phyloP scores from a whole-genome alignment of 2,797 vertebrate genomes.

The Novumbra hubbsi region DNA sequence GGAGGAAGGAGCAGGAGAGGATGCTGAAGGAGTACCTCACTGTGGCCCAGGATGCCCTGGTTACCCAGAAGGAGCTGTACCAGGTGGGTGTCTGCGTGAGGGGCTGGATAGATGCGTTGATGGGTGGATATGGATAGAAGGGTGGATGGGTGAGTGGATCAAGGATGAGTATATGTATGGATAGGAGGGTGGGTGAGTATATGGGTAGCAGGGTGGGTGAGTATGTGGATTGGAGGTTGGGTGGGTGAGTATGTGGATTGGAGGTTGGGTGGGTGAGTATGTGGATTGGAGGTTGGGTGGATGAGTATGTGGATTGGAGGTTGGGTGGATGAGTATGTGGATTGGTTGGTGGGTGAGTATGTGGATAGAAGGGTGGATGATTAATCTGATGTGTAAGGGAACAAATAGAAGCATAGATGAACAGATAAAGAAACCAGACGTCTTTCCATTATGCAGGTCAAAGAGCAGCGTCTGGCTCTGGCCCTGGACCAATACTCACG shows the following conservation, averaged over 20 bases:
- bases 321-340: too few species aligned
- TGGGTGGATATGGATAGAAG: not conserved
- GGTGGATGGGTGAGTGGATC: not conserved
- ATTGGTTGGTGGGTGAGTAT: too few species aligned
- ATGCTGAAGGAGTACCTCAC: constrained; percentile 84
- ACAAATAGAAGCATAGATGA: too few species aligned
- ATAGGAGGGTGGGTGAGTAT: not conserved
- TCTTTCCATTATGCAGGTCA: constrained; percentile 63
- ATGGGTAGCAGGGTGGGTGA: too few species aligned
- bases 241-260: too few species aligned
- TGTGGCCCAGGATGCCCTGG: constrained; percentile 79
- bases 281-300: not conserved
- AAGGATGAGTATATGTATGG: not conserved
- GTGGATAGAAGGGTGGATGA: too few species aligned
- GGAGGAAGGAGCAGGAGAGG: constrained; percentile 81
- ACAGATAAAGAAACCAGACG: not conserved
- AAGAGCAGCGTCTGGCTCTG: constrained; percentile 79
- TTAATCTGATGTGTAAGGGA: not conserved
- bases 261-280: too few species aligned
- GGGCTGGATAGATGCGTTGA: not conserved
- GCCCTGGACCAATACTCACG: constrained; percentile 80
- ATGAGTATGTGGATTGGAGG: not conserved
- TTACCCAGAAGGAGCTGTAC: constrained; percentile 80
- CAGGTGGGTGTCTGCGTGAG: constrained; percentile 78
- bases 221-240: too few species aligned